Base-by-base conservation (phyloP, 2,888 invertebrate genomes). In the Acrobasis repandana region DNA sequence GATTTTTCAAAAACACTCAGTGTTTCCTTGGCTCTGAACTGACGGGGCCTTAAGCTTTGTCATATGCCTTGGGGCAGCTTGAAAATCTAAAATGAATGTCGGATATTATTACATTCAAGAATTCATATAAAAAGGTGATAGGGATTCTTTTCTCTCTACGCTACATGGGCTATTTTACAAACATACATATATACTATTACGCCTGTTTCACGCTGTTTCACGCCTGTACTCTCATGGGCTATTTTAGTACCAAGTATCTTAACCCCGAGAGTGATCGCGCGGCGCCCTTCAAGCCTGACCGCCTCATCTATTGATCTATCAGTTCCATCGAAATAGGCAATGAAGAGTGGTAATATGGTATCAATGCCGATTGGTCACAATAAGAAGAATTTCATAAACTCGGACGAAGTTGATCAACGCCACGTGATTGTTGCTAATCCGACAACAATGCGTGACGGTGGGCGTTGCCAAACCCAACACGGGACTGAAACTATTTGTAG, bases 381-480 rank as follows among this genome's bases (percentile, higher is more conserved):
- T 20, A 20, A 54, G 34, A 36, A 11, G 36, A 54, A 54, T 54
- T 54, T 54, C 54, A 54, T 54, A 38, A 54, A 54, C 50, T 50
- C 51, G 9, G 38, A 54, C 11, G 9, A 11, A 1, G 54, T 54
- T 54, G 54, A 54, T 38, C 54, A 54, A 54, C 14, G n/a, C 38
- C 54, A 54, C 54, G 54, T 38, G 54, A 54, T 54, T 54, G 54
- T 20, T 38, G 54, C 36, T 54, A 20, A 54, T 43, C 38, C 18
- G n/a, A 54, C 54, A 18, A 15, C 20, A 38, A 54, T 38, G 54
- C 54, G 54, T 54, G 54, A 54, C 54, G 51, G 34, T 52, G 52
- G 52, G 9, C n/a, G 54, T 54, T 54, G 54, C 54, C 54, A 54
- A 54, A 38, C 38, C 9, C 1, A 43, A 11, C 18, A 9, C 18